Evolutionary conservation across 1,140 invertebrate genomes (phyloP).

Genomic region (Thaumatotibia leucotreta): DNA sequence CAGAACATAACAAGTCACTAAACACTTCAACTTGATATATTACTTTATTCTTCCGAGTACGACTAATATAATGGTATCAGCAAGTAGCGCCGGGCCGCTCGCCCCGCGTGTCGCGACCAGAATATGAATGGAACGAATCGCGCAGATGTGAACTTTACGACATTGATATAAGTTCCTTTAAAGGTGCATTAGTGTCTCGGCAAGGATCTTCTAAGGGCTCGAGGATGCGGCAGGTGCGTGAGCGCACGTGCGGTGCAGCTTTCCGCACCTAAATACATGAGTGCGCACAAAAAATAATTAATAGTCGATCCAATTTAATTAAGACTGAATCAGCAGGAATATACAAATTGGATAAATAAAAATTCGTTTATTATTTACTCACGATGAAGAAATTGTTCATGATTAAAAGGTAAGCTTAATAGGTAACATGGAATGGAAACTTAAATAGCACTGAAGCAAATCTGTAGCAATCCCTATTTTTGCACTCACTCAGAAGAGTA

Average conservation of each 20-base stretch:
- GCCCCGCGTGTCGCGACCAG: not conserved
- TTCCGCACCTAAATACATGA: constrained; percentile 23
- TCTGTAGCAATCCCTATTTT: too few species aligned
- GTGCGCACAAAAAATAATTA: constrained; percentile 12
- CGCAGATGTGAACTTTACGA: not conserved
- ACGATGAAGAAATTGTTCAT: too few species aligned
- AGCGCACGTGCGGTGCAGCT: constrained; percentile 61
- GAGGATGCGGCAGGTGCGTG: constrained; percentile 55
- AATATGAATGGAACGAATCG: not conserved
- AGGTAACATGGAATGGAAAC: too few species aligned
- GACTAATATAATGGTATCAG: not conserved
- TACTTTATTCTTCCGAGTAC: not conserved
- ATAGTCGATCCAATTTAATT: constrained; percentile 11
- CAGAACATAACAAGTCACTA: not conserved
- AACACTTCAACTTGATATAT: not conserved
- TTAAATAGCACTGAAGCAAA: too few species aligned
- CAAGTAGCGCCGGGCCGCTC: not conserved
- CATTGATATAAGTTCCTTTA: not conserved
- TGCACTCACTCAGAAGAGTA: too few species aligned
- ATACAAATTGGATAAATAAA: not conserved
- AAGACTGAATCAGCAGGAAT: not conserved
- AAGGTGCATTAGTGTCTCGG: not conserved
- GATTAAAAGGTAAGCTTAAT: too few species aligned
- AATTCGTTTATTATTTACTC: not conserved
- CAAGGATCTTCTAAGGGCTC: not conserved